Base-by-base conservation (phyloP, 1,140 invertebrate genomes). In the Heliconius melpomene region DNA sequence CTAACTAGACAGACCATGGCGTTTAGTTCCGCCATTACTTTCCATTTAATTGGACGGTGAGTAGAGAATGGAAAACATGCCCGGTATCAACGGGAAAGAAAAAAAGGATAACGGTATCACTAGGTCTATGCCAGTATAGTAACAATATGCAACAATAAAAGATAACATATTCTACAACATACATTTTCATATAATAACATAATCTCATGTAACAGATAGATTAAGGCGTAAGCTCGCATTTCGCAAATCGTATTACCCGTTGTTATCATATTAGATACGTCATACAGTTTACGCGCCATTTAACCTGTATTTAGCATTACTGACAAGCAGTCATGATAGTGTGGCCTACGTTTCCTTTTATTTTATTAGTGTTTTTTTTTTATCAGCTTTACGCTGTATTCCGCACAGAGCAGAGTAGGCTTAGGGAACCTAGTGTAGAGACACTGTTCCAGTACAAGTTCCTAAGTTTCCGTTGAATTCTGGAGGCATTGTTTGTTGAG, bases 231-330 rank as follows among this genome's bases (percentile, higher is more conserved):
- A 66, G 60, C 60, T 66, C 26, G 26, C 40, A 3, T 46, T 46
- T 46, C 40, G 40, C 60, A 66, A 66, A 66, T 66, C 60, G 60
- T 16, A 66, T 66, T 66, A 29, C 60, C 60, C 60, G 23, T 11
- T 66, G 60, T 66, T 66, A 66, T 66, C 26, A 66, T n/a, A 66
- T 29, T 66, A 66, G 20, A 26, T 29, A 26, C 23, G 23, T 26
- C 60, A 66, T 16, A 66, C 3, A 13, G 3, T 66, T 66, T 66
- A 29, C 26, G 60, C 60, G 60, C 60, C 60, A 66, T 29, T 66
- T 26, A 66, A 66, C 60, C 20, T 29, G 60, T 8, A 29, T 57
- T 20, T 57, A 8, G 26, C 16, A 11, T 66, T 16, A 29, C 60
- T 66, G n/a, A 57, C 52, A 20, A 54, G 52, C 18, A 54, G 52